Percentiles rank a stretch among this genome's conserved stretches.
These are phyloP conservation scores for Gambelia wislizenii DNA, from an alignment of 2,797 vertebrate species.

Conservation along the genomic window DNA sequence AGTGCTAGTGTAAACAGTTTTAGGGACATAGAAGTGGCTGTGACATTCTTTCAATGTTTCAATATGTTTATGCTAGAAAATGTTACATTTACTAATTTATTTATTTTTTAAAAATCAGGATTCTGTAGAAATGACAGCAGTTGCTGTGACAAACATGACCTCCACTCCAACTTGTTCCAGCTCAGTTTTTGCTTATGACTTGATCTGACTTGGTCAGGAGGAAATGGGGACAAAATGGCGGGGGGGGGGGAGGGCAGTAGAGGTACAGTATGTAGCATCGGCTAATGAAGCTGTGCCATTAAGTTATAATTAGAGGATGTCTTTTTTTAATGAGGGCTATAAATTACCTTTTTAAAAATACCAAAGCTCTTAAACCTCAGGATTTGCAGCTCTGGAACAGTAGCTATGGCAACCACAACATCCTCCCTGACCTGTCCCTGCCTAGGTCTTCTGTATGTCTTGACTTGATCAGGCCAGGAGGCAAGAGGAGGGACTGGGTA, in stretches of 20 bases:
- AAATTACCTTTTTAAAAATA: constrained; percentile 19
- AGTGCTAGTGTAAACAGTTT: neutral
- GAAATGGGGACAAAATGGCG: too few relatives aligned
- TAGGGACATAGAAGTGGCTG: neutral
- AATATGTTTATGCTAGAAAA: neutral
- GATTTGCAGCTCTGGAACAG: neutral
- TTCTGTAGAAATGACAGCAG: neutral
- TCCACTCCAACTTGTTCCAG: neutral
- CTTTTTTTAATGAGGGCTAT: constrained; percentile 3
- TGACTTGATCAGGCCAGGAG: constrained; percentile 2
- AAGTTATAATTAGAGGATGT: constrained; percentile 39
- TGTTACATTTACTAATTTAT: neutral
- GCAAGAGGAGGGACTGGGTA: neutral
- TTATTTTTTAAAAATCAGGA: neutral
- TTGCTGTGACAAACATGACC: neutral
- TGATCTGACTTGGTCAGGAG: constrained; percentile 9
- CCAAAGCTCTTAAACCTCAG: neutral
- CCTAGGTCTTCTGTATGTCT: constrained; percentile 14
- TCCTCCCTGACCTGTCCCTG: neutral
- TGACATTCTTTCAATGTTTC: neutral
- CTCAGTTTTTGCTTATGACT: neutral
- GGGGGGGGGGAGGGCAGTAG: neutral
- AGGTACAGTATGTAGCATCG: constrained; percentile 19
- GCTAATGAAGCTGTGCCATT: constrained; percentile 14
- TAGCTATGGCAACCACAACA: neutral